These are phyloP conservation scores for Lethenteron camtschaticum DNA, from an alignment of 2,113 vertebrate species.

Conservation along the genomic window DNA sequence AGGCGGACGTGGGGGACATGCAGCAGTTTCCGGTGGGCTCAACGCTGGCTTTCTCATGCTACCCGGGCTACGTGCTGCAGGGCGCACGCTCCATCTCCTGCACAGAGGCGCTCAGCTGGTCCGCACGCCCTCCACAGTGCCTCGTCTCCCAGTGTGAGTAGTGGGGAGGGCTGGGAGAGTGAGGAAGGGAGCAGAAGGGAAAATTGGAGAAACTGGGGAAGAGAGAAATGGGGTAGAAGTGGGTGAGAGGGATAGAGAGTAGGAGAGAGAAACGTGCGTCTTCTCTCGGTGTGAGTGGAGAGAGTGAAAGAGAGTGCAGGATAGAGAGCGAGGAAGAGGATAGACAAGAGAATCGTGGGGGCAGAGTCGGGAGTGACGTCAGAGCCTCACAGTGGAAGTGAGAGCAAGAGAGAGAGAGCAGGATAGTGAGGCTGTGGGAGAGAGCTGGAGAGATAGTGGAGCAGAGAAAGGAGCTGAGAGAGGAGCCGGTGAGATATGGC, in stretches of 20 bases:
- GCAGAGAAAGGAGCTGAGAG: background rate
- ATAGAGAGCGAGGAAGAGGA: background rate
- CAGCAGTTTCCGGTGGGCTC: background rate
- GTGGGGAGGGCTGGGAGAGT: background rate
- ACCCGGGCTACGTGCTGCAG: slow-evolving; percentile 1
- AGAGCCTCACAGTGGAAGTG: background rate
- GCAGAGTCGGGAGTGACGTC: background rate
- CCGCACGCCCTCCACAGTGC: background rate
- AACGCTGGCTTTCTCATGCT: background rate
- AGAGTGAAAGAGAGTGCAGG: background rate
- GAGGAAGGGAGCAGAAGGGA: background rate
- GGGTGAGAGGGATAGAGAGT: background rate
- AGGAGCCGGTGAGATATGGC: too few relatives aligned
- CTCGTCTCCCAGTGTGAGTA: slow-evolving; percentile 2
- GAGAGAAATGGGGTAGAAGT: background rate
- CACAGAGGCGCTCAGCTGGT: slow-evolving; percentile 4
- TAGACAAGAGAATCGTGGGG: background rate
- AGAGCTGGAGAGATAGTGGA: background rate
- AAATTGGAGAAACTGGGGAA: background rate
- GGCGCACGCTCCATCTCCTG: slow-evolving; percentile 1
- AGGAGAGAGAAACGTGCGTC: background rate
- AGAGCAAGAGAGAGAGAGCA: background rate
- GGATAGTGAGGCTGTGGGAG: background rate
- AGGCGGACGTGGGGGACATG: too few relatives aligned
- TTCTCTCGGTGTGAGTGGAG: background rate